Conservation (phyloP, 2,888 invertebrate species). For the Drosophila silvestris region DNA sequence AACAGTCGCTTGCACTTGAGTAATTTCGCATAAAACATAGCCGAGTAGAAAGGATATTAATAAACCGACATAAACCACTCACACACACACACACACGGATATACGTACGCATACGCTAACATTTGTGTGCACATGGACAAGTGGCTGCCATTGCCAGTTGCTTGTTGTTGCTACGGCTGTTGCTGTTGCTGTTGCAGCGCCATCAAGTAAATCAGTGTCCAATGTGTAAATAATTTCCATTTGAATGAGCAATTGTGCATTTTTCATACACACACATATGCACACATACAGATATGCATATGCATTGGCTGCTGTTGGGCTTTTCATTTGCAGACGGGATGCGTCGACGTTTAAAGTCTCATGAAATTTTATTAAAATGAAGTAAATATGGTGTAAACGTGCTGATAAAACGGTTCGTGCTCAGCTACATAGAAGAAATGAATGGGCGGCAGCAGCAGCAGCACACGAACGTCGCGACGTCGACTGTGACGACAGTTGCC, state of each 20-base stretch:
- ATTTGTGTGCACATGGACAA: constrained; percentile 43
- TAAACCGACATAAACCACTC: constrained; percentile 77
- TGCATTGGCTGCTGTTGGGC: constrained; percentile 43
- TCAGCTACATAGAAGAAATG: constrained; percentile 75
- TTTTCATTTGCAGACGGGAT: constrained; percentile 74
- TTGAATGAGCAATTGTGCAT: constrained; percentile 84
- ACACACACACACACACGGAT: constrained; percentile 26
- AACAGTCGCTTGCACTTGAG: constrained; percentile 80
- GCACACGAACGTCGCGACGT: neutral
- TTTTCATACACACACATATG: constrained; percentile 49
- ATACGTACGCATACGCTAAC: constrained; percentile 19
- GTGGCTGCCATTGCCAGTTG: constrained; percentile 65
- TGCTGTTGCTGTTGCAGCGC: constrained; percentile 33
- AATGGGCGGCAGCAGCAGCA: constrained; percentile 41
- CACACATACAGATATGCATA: constrained; percentile 4
- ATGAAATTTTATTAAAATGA: constrained; percentile 84
- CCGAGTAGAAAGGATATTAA: constrained; percentile 82
- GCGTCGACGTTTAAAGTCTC: constrained; percentile 79
- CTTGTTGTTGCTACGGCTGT: constrained; percentile 34
- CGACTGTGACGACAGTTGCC: constrained; percentile 8
- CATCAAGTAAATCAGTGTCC: constrained; percentile 81
- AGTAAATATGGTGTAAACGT: constrained; percentile 85
- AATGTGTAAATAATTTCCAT: constrained; percentile 85
- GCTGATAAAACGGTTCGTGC: constrained; percentile 83
- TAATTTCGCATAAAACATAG: constrained; percentile 80